Evolutionary conservation across 2,888 invertebrate genomes (phyloP).

Genomic region (Meteorus colon): DNA sequence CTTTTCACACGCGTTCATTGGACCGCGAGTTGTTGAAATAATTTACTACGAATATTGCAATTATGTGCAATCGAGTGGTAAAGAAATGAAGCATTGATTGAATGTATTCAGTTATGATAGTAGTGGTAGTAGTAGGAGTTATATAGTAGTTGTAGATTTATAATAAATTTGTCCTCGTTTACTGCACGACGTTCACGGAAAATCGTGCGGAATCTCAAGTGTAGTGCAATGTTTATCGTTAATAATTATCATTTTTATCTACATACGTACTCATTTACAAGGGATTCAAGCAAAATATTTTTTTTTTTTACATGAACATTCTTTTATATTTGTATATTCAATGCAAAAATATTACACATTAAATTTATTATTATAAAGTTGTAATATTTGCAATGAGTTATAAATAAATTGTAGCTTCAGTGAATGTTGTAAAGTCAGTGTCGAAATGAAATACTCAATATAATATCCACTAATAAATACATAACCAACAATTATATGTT

Average conservation of each 20-base stretch:
- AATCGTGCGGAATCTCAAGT: not conserved
- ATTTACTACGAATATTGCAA: not conserved
- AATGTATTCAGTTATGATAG: not conserved
- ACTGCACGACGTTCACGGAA: not conserved
- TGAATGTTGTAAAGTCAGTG: not conserved
- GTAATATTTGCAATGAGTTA: slow-evolving; percentile 1
- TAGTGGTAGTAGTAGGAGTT: not conserved
- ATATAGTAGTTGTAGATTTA: not conserved
- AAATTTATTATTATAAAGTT: not conserved
- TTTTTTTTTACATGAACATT: not conserved
- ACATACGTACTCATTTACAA: not conserved
- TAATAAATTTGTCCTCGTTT: not conserved
- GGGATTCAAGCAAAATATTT: not conserved
- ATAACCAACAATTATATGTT: not conserved
- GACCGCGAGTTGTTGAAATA: slow-evolving; percentile 6
- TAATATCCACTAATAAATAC: not conserved
- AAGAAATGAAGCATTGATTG: not conserved
- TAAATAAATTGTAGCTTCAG: slow-evolving; percentile 7
- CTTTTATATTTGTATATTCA: not conserved
- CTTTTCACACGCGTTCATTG: not conserved
- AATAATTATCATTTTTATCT: slow-evolving; percentile 3
- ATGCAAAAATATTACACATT: not conserved
- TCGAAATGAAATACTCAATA: not conserved
- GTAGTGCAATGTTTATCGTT: not conserved
- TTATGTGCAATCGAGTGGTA: not conserved